Base-by-base conservation (phyloP, 2,797 vertebrate species). In the Pipistrellus pygmaeus region DNA sequence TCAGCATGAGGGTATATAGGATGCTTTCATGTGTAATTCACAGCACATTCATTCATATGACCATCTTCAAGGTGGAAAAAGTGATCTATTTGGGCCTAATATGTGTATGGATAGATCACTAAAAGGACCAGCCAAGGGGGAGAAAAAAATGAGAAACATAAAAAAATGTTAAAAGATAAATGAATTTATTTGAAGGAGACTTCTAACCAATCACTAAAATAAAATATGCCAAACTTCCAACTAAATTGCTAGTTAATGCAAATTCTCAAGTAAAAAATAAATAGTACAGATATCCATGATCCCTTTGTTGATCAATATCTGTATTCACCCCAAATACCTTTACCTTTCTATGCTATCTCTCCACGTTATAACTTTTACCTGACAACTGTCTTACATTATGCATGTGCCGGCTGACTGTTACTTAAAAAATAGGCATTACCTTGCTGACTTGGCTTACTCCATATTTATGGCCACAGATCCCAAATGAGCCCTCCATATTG, bases 211-310 rank as follows among this genome's bases (percentile, higher is more conserved):
- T 68, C 20, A n/a, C 2, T 53, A 60, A 95, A 92, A 69, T 60
- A 41, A 91, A 87, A 76, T 5, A 94, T 46, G 30, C 3, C 2
- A 41, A 60, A 8, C 2, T 83, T 87, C 20, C 44, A 51, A n/a
- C 20, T 41, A 46, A 89, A 68, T 2, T 68, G 25, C 12, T 32
- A 84, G 17, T 62, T 69, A 91, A 73, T 35, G 38, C 5, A 73
- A 78, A 68, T 86, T 96, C 3, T 46, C 57, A 92, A 55, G 30
- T 78, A 83, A 96, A 77, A 87, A 48, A 46, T 76, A 89, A 73
- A 80, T 14, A 44, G 12, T 17, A 60, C 8, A 87, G 84, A 96
- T 89, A 78, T 64, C 27, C 85, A 57, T 12, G 7, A 38, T 48
- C 86, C 23, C 35, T 84, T 51, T 62, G 7, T 66, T 25, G 27